Base-by-base conservation (phyloP, 2,888 invertebrate species). In the Leucozona laternaria region DNA sequence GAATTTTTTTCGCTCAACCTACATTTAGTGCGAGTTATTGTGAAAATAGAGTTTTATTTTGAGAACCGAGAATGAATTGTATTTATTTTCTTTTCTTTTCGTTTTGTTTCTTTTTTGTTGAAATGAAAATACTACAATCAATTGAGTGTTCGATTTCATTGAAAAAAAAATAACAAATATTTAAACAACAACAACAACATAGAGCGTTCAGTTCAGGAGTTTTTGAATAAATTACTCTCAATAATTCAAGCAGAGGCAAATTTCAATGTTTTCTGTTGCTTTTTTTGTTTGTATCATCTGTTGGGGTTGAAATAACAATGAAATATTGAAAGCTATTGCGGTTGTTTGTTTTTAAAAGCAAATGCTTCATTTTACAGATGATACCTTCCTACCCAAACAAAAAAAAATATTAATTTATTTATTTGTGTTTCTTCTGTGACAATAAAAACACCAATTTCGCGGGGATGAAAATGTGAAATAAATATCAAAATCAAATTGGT, bases 331-430 rank as follows among this genome's bases (percentile, higher is more conserved):
- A 25, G 22, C n/a, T 10, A 37, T 37, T 68, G 50, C n/a, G 68
- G 50, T 37, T 68, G 25, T 68, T 68, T 68, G 25, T 53, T 53
- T 53, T 50, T 40, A 3, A 53, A 37, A 53, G 34, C 6, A 53
- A 68, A 40, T 53, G 37, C 53, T 37, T 37, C 50, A 68, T 68
- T 68, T 68, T 20, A 20, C 64, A 64, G 64, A 64, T 64, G 45
- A 64, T 48, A 48, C 45, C 2, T 20, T 11, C 0, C 2, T 20
- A 20, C 0, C 10, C 48, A 48, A 20, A 17, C 25, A 55, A 28
- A n/a, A 8, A 28, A 31, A 55, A 55, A 31, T 64, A 48, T 64
- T n/a, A 37, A 34, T 22, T n/a, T 40, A 22, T n/a, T 20, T 15
- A 17, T 43, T 43, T 43, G 8, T 17, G 2, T 15, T 17, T 40